Base-by-base conservation (phyloP, 1,140 invertebrate species). In the Calephelis virginiensis region DNA sequence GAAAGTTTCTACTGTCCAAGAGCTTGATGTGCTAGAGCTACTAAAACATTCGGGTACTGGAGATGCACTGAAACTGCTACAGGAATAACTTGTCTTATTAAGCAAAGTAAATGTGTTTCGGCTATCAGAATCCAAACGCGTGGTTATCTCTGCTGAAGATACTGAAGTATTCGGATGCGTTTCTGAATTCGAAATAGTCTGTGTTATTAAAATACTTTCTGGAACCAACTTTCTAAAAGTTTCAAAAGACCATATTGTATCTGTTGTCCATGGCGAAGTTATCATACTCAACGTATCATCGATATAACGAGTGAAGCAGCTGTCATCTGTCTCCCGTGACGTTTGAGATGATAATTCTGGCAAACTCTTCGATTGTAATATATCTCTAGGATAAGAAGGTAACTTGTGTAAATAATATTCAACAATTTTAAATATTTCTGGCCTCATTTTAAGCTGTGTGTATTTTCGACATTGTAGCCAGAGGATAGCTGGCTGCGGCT, bases 391-490 rank as follows among this genome's bases (percentile, higher is more conserved):
- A 37, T 66, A 12, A 11, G 45, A 13, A 11, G 50, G n/a, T 62
- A 46, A 17, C 13, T 46, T 62, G 61, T 10, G 17, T 43, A 62
- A 28, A 62, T 47, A 62, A 45, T 17, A 46, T 6, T 62, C 61
- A 4, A 28, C 11, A 10, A 11, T 47, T 17, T 17, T 12, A 28
- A 68, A 11, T 64, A 68, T 8, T 12, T 59, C 53, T 59, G 28
- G 17, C 69, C 1, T 53, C 65, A 50, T 17, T 9, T 65, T 79
- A 88, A 3, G 79, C 81, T 59, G 82, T 86, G 63, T 90, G 87
- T 40, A 90, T 81, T 59, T 77, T 81, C 0, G 85, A 82, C 81
- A 90, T 83, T 53, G 74, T 70, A 3, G 75, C 70, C n/a, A 90
- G 73, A 1, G 87, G 87, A 53, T 90, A 90, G 59, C 76, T 79